Evolutionary conservation across 2,888 invertebrate genomes (phyloP).

Genomic region (Alloscopus bannaensis): DNA sequence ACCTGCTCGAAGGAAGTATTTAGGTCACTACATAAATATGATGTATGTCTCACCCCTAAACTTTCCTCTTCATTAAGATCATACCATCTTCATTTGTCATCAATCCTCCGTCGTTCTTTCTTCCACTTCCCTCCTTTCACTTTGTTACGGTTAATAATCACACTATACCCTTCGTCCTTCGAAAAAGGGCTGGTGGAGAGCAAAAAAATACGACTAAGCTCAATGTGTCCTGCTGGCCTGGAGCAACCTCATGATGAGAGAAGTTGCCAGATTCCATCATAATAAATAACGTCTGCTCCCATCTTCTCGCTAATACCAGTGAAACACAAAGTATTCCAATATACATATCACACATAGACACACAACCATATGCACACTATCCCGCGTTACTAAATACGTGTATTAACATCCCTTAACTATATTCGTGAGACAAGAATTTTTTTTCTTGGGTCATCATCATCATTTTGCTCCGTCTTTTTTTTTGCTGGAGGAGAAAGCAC

Average conservation of each 20-base stretch:
- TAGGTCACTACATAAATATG: conserved; percentile 12
- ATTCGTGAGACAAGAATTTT: neutral
- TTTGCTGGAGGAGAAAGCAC: neutral
- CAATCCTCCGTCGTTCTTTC: neutral
- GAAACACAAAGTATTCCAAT: conserved; percentile 1
- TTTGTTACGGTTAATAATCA: conserved; percentile 39
- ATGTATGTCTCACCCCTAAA: conserved; percentile 28
- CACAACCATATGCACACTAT: neutral
- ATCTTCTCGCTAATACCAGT: neutral
- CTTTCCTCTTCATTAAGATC: conserved; percentile 54
- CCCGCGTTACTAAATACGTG: too few species aligned
- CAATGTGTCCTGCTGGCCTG: conserved; percentile 2
- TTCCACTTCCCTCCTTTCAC: conserved; percentile 19
- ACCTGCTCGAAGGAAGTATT: too few species aligned
- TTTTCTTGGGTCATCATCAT: neutral
- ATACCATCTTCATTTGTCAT: conserved; percentile 55
- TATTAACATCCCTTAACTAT: too few species aligned
- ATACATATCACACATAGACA: neutral
- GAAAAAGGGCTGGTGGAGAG: conserved; percentile 2
- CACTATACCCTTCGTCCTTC: neutral
- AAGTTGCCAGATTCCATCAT: conserved; percentile 50
- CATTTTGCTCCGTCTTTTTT: neutral
- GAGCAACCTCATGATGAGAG: conserved; percentile 26
- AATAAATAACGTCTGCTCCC: conserved; percentile 28
- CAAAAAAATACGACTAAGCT: neutral